Base-by-base conservation (phyloP, 2,888 invertebrate genomes). In the Schizotus pectinicornis region DNA sequence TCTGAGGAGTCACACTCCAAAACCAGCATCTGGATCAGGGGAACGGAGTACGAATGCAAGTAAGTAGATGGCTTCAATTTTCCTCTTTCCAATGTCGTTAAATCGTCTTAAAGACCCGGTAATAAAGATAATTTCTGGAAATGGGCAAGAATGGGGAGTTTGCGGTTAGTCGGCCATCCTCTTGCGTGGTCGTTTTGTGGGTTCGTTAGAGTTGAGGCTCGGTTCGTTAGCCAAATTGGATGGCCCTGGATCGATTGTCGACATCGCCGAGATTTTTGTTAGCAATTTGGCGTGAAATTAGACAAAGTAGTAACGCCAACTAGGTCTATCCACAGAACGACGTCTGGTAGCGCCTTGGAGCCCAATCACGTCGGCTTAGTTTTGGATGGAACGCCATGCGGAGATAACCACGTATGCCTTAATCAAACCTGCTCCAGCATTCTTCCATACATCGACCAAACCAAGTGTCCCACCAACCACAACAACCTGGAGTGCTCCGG, bases 41-140 rank as follows among this genome's bases (percentile, higher is more conserved):
- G 94, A 38, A 84, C 86, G 60, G 95, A 96, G 78, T 95, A 91
- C 76, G 95, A 96, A 80, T 98, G 97, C 95, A 98, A 97, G 96
- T 96, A 80, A 88, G 92, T 89, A 3, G 22, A 22, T 2, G 22
- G n/a, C n/a, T n/a, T n/a, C n/a, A n/a, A n/a, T n/a, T n/a, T n/a
- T n/a, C n/a, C 43, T 46, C 6, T 12, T 8, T 6, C 11, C 7
- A 38, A 8, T 7, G 7, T 46, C 12, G n/a, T 46, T 22, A 36
- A 12, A 48, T 34, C 30, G n/a, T n/a, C n/a, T n/a, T n/a, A n/a
- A n/a, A n/a, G n/a, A n/a, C n/a, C n/a, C n/a, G n/a, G n/a, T n/a
- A n/a, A n/a, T n/a, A n/a, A n/a, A n/a, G n/a, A n/a, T n/a, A n/a
- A n/a, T n/a, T n/a, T 22, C 3, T 22, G 22, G 3, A 22, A 5